Percentiles rank a stretch among this genome's conserved stretches.
Evolutionary conservation across 2,113 vertebrate species (phyloP).

Genomic region (Oreocharis arfaki): DNA sequence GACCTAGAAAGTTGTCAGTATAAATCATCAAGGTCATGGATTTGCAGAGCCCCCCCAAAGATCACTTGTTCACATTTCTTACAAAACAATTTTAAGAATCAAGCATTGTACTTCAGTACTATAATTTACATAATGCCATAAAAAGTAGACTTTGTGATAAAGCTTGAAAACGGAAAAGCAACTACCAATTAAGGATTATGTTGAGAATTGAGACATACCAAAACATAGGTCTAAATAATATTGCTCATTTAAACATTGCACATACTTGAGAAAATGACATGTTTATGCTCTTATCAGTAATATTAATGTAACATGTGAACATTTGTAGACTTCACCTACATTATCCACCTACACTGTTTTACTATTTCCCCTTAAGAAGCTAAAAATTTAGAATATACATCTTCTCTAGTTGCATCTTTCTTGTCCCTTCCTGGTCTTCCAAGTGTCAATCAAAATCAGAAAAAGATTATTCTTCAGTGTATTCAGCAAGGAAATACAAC

Average conservation of each 20-base stretch:
- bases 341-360: not conserved
- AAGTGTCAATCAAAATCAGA: not conserved
- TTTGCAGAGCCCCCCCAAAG: not conserved
- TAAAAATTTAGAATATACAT: not conserved
- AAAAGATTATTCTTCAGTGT: not conserved
- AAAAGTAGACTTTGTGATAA: not conserved
- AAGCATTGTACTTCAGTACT: not conserved
- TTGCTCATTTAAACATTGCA: not conserved
- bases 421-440: not conserved
- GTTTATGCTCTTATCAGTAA: not conserved
- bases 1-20: not conserved
- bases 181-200: not conserved
- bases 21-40: not conserved
- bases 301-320: rapidly evolving
- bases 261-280: not conserved
- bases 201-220: not conserved
- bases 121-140: not conserved
- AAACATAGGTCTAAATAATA: not conserved
- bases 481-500: not conserved
- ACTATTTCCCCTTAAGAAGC: not conserved
- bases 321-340: not conserved
- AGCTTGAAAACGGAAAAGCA: not conserved
- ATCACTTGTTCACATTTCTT: not conserved
- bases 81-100: not conserved
- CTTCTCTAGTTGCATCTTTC: not conserved